Base-by-base conservation (phyloP, 2,797 vertebrate genomes). In the Macropus fuliginosus region DNA sequence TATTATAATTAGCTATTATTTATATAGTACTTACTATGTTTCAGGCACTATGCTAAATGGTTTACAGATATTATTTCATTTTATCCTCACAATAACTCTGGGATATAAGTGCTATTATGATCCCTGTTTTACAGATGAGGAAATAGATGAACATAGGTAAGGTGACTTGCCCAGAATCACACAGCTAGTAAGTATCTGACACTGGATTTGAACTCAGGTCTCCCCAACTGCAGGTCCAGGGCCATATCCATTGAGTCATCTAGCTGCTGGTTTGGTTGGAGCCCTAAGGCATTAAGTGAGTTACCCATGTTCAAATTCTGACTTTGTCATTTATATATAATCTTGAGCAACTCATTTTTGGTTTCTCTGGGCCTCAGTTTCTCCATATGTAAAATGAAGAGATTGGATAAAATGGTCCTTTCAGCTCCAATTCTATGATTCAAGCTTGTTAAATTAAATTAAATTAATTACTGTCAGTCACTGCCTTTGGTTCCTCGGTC, bases 391-490 rank as follows among this genome's bases (percentile, higher is more conserved):
- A 50, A 74, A 74, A 21, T 40, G 34, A 62, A 40, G n/a, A 81
- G n/a, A 40, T 24, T 46, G n/a, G 40, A 87, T 27, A 27, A 87
- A 87, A 87, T 87, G 21, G 74, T 50, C 40, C 8, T 46, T 81
- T 9, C 40, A 81, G 40, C 74, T 46, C 24, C 21, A 50, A 50
- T 50, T 46, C 74, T 46, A 50, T 91, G 90, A 54, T 55, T 93
- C 87, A 56, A n/a, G 57, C 94, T 87, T 14, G 55, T 91, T 57
- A 91, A 31, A 92, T 87, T 46, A 31, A 27, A 62, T 56, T 81
- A 46, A 81, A 81, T 81, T 40, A 40, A 46, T 40, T 81, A 81
- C 66, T 74, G 90, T n/a, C 56, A 91, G 87, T 66, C 74, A 94
- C 57, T 55, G 5, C 10, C 0, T 27, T 87, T 46, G 40, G 74